Evolutionary conservation across 2,888 invertebrate species (phyloP), one percentile per base, ranked within the genome.

Genomic region (Drosophila affinis): DNA sequence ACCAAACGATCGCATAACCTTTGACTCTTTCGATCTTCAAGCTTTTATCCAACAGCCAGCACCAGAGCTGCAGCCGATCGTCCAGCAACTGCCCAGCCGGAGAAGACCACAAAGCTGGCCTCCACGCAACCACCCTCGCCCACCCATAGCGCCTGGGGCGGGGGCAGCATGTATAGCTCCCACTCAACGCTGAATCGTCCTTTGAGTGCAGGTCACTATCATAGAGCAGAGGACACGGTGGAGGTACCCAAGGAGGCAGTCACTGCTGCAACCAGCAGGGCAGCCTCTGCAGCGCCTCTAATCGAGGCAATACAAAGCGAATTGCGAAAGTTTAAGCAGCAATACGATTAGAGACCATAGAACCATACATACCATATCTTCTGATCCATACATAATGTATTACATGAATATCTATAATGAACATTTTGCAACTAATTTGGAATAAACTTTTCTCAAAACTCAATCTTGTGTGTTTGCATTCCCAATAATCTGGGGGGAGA

Each of bases 261-360:
- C 6, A 0, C 21, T 1, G 68, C 72, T 4, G 67, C 61, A 9
- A 64, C 51, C 34, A 29, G 0, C 34, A 34, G 17, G 39, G 3
- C 77, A 57, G 4, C 87, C 92, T 96, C 97, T 0, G 97, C 97
- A 0, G 94, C 96, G 14, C 97, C 97, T 0, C 93, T 97, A 29
- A 97, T 97, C 81, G 95, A 95, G 51, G 96, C 97, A 75, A 97
- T 97, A 88, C 97, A 96, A 91, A 95, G 94, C 72, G 97, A 97
- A 68, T 69, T 92, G 60, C 90, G 90, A 80, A 91, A 89, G 78
- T 92, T 92, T 67, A 91, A 91, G 68, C 79, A 89, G 18, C 89
- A 91, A 52, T 70, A 78, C n/a, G 73, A 82, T 24, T 80, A 64
- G 51, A 34, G 3, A n/a, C 7, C 10, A 53, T 5, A 24, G 29